Evolutionary conservation across 2,797 vertebrate species (phyloP).

Genomic region (Allobates femoralis): DNA sequence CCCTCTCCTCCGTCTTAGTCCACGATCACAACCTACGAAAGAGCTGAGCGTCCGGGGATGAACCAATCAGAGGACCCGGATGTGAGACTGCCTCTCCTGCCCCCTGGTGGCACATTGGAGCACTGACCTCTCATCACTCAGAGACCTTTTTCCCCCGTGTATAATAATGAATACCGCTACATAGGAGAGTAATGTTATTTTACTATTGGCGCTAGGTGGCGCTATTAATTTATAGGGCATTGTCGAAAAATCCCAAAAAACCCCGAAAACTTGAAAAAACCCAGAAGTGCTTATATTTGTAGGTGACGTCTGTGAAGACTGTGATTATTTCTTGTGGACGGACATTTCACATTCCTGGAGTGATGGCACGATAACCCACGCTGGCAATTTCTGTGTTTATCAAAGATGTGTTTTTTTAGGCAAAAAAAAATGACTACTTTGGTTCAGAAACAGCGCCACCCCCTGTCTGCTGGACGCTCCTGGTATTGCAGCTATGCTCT

Average conservation of each 20-base stretch:
- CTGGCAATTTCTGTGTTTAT: too few relatives aligned
- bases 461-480: too few relatives aligned
- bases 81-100: conserved; percentile 52
- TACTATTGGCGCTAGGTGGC: neutral
- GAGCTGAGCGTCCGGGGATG: conserved; percentile 76
- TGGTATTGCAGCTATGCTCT: too few relatives aligned
- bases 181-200: neutral
- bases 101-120: conserved; percentile 31
- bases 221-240: conserved; percentile 34
- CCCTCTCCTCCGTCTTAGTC: conserved; percentile 87
- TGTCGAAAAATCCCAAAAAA: conserved; percentile 15
- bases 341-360: conserved; percentile 8
- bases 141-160: neutral
- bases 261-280: conserved; percentile 7
- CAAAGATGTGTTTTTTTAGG: too few relatives aligned
- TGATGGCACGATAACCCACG: neutral
- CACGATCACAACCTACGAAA: conserved; percentile 90
- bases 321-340: neutral
- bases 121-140: conserved; percentile 3
- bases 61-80: conserved; percentile 51
- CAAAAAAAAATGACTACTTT: too few relatives aligned
- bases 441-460: too few relatives aligned
- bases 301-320: neutral
- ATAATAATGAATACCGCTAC: neutral
- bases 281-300: conserved; percentile 26